Conservation (phyloP, 2,113 vertebrate genomes). For the Brachyistius frenatus region DNA sequence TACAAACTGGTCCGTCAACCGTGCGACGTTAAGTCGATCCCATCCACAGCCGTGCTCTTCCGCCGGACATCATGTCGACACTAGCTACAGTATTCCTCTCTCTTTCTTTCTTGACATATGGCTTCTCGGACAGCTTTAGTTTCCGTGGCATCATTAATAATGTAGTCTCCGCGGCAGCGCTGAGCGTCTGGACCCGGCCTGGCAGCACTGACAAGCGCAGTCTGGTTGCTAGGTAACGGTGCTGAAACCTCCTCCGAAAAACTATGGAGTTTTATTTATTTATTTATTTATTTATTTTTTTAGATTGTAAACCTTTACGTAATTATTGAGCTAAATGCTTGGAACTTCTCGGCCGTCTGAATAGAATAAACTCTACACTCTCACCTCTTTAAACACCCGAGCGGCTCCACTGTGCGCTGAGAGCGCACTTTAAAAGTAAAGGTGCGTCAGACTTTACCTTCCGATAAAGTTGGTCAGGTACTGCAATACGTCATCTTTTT, state of each 20-base stretch:
- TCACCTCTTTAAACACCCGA: background rate
- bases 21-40: background rate
- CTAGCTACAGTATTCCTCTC: slow-evolving; percentile 1
- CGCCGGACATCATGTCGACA: slow-evolving; percentile 5
- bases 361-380: background rate
- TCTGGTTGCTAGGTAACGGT: slow-evolving; percentile 66
- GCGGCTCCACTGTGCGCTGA: background rate
- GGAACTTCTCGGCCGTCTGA: background rate
- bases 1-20: slow-evolving; percentile 17
- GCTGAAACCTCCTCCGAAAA: background rate
- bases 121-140: slow-evolving; percentile 51
- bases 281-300: background rate
- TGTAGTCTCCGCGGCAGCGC: slow-evolving; percentile 43
- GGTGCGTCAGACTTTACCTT: background rate
- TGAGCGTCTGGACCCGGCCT: slow-evolving; percentile 62
- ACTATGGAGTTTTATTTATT: background rate
- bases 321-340: background rate
- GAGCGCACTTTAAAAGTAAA: background rate
- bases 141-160: slow-evolving; percentile 73
- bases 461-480: background rate
- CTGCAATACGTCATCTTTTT: slow-evolving; percentile 43
- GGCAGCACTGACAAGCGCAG: slow-evolving; percentile 27
- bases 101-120: slow-evolving; percentile 47
- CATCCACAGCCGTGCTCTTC: slow-evolving; percentile 2
- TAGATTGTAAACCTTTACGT: background rate